Conservation (phyloP, 2,113 vertebrate species). For the Cryptotis parvus region DNA sequence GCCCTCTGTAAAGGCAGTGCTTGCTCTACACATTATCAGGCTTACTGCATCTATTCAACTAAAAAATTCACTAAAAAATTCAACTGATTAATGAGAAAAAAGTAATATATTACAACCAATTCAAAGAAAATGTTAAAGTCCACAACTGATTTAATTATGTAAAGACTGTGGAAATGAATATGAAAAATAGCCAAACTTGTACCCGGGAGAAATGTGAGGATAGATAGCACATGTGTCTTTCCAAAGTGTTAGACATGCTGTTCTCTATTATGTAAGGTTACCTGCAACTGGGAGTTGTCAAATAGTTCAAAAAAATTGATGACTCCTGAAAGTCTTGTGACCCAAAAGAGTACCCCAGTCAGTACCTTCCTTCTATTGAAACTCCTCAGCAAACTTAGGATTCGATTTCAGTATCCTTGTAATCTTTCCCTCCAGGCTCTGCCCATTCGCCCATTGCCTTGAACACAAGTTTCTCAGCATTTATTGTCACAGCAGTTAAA, state of each 20-base stretch:
- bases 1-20: too few relatives aligned
- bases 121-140: not conserved
- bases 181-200: not conserved
- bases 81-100: too few relatives aligned
- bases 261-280: not conserved
- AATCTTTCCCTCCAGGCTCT: not conserved
- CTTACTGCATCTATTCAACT: too few relatives aligned
- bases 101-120: not conserved
- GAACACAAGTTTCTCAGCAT: not conserved
- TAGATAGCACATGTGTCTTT: not conserved
- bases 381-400: not conserved
- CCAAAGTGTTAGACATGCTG: not conserved
- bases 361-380: not conserved
- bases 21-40: too few relatives aligned
- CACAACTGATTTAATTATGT: not conserved
- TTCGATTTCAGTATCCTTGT: not conserved
- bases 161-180: constrained; percentile 33
- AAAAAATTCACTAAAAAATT: too few relatives aligned
- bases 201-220: not conserved
- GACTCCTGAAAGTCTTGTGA: not conserved
- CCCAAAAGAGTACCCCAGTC: not conserved
- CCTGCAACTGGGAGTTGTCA: too few relatives aligned
- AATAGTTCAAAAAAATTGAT: constrained; percentile 2
- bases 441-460: not conserved
- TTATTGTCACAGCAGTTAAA: not conserved